A percentile compares a stretch with the other conserved stretches of the same genome.
phyloP scores from a whole-genome alignment of 2,797 vertebrate genomes.

The Mus spretus region DNA sequence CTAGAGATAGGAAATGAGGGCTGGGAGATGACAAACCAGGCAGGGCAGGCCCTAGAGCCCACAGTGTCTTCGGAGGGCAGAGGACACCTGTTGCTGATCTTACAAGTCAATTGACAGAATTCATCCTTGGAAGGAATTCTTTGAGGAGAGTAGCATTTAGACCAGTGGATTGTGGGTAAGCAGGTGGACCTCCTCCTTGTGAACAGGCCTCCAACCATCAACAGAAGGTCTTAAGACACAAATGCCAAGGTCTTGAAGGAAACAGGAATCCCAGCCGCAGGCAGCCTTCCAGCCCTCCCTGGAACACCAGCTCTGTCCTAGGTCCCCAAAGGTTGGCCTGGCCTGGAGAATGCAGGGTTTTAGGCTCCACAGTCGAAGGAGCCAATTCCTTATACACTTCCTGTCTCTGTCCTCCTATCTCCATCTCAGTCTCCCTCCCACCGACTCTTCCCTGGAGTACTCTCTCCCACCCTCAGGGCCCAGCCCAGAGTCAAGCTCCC shows the following conservation, averaged over 20 bases:
- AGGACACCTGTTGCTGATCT: neutral
- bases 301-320: neutral
- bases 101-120: neutral
- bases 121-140: neutral
- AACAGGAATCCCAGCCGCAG: neutral
- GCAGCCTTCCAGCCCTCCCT: neutral
- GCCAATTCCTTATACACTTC: neutral
- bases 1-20: no score
- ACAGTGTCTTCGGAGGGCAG: rapidly evolving
- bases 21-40: neutral
- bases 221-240: neutral
- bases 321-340: no score
- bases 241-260: neutral
- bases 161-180: neutral
- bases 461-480: neutral
- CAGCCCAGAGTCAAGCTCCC: neutral
- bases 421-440: neutral
- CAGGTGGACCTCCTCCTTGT: neutral
- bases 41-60: neutral
- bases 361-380: rapidly evolving
- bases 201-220: neutral
- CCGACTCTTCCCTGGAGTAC: neutral
- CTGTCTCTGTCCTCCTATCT: neutral
- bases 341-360: neutral
- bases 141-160: neutral